Evolutionary conservation across 2,888 invertebrate genomes (phyloP), one percentile per base, ranked within the genome.

Genomic region (Amphipoea oculea): DNA sequence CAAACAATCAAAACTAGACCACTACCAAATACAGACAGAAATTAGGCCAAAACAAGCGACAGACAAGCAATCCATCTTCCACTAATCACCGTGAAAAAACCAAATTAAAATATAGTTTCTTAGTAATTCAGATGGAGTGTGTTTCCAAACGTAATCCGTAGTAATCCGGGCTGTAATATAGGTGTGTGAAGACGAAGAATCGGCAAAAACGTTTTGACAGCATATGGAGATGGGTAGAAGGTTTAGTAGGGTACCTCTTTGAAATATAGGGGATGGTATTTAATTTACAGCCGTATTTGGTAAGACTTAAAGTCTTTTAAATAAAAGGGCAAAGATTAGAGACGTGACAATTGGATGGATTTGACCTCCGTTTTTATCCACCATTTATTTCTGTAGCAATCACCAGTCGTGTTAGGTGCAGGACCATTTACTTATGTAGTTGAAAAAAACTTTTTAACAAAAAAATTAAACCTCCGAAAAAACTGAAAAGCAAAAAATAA

Each of bases 71-170:
- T 88, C 68, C 71, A 85, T 89, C 85, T 82, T 83, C n/a, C 0
- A 42, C 72, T 85, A 74, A 86, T 73, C 74, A 79, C 84, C 84
- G 85, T 86, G 81, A 81, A 89, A 89, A 89, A 89, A 88, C 51
- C 69, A 71, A 82, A 83, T 86, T 88, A 83, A 78, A 85, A 84
- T 82, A 75, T 83, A 74, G 63, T 75, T 89, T 87, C 83, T 82
- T 20, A 83, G 83, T 88, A 89, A 84, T 79, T 66, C 70, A 79
- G 63, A 74, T 63, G 80, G 78, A 81, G 68, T 79, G 66, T 79
- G 76, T 82, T 81, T 72, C 78, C 29, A 69, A 71, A 72, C 65
- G 62, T 89, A 89, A 89, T 88, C 90, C 82, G 62, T 45, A 75
- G 70, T 85, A 82, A 89, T 87, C 89, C 82, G 70, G 62, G 42